Percentiles rank a stretch among this genome's conserved stretches.
phyloP scores from a whole-genome alignment of 2,888 invertebrate genomes.

The Dryococelus australis region DNA sequence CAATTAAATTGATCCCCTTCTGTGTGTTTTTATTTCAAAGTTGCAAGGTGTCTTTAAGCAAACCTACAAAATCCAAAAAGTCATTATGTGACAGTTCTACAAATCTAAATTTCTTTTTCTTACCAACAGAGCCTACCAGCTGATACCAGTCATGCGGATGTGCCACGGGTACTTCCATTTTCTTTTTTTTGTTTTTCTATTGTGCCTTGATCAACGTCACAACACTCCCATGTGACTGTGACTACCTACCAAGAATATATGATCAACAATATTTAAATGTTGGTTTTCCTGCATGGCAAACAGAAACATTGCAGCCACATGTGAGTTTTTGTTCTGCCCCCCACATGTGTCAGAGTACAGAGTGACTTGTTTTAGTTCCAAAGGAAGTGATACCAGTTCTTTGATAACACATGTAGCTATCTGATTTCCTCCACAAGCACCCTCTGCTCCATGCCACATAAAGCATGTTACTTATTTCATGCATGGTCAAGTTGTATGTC shows the following conservation, averaged over 20 bases:
- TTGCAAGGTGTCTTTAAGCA: neutral
- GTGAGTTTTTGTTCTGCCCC: neutral
- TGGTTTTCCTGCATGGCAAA: neutral
- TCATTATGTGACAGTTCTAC: neutral
- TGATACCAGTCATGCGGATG: slow-evolving; percentile 1
- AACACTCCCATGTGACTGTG: neutral
- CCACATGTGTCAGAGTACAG: neutral
- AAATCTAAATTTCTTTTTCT: neutral
- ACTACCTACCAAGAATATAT: neutral
- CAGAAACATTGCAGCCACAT: neutral
- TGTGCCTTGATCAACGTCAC: neutral
- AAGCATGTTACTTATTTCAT: no score
- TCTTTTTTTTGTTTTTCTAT: neutral
- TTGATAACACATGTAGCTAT: neutral
- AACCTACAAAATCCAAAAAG: neutral
- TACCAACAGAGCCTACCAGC: neutral
- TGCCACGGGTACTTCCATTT: neutral
- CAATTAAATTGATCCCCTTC: neutral
- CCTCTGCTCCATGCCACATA: neutral
- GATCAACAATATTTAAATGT: neutral
- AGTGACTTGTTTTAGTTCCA: neutral
- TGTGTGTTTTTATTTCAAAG: neutral
- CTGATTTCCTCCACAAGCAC: neutral
- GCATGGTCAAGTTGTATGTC: neutral
- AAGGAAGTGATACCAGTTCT: slow-evolving; percentile 16